Conservation (phyloP, 2,888 invertebrate species). For the Gonocerus acuteangulatus region DNA sequence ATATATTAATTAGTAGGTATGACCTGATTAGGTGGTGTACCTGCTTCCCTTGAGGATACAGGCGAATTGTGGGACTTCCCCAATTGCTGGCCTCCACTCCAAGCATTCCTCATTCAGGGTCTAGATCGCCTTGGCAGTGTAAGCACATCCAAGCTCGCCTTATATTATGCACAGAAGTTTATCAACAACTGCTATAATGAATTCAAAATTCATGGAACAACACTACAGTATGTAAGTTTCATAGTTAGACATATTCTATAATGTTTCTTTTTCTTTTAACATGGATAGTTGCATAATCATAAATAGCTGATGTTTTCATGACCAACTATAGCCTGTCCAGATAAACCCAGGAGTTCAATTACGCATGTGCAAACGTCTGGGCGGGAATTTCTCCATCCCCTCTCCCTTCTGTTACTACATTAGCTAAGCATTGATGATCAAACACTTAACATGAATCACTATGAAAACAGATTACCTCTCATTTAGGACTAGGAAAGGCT, state of each 20-base stretch:
- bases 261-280: neutral
- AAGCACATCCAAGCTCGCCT: conserved; percentile 53
- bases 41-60: conserved; percentile 56
- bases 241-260: conserved; percentile 44
- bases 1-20: no score
- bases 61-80: conserved; percentile 76
- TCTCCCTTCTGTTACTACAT: no score
- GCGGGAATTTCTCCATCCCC: no score
- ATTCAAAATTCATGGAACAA: conserved; percentile 47
- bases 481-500: no score
- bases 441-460: no score
- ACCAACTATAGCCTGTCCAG: no score
- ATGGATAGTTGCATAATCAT: neutral
- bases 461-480: no score
- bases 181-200: conserved; percentile 55
- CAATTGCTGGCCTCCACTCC: conserved; percentile 79
- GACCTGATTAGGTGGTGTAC: conserved; percentile 66
- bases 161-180: conserved; percentile 61
- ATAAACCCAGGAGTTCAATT: no score
- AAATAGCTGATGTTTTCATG: no score
- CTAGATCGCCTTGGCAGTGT: conserved; percentile 53
- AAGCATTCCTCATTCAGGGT: conserved; percentile 63
- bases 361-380: no score
- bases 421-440: no score
- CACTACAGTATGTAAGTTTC: conserved; percentile 55